phyloP scores from a whole-genome alignment of 2,797 vertebrate genomes.

The Gouania willdenowi region DNA sequence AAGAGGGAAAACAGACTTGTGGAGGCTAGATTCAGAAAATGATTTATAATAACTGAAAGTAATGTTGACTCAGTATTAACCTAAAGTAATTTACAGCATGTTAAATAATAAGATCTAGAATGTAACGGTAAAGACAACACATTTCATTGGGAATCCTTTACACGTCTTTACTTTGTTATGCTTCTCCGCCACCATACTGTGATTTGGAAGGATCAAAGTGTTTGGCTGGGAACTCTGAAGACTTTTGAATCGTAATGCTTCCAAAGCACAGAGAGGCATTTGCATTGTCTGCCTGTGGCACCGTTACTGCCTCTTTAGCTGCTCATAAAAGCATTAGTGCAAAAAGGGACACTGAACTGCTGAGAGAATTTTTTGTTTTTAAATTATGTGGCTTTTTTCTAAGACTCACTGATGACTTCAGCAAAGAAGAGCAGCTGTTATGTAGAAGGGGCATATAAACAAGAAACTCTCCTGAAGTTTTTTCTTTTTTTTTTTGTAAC shows the following conservation, averaged over 20 bases:
- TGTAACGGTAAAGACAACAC: too few species aligned
- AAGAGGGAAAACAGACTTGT: constrained; percentile 4
- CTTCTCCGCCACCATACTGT: constrained; percentile 19
- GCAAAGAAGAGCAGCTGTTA: constrained; percentile 14
- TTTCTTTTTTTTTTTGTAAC: not conserved
- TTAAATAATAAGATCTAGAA: too few species aligned
- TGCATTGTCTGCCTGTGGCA: constrained; percentile 52
- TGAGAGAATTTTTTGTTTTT: constrained; percentile 9
- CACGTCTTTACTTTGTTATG: constrained; percentile 20
- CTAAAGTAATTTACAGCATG: too few species aligned
- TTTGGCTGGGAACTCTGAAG: constrained; percentile 34
- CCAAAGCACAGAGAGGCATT: constrained; percentile 50
- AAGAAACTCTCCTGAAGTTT: not conserved
- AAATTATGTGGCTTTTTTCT: not conserved
- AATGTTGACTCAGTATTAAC: too few species aligned
- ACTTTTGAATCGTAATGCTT: constrained; percentile 50
- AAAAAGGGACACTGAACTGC: constrained; percentile 41
- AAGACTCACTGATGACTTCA: constrained; percentile 8
- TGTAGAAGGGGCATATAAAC: not conserved
- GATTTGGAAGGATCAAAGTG: constrained; percentile 52
- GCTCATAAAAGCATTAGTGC: constrained; percentile 47
- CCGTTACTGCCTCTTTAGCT: constrained; percentile 48
- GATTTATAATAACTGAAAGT: too few species aligned
- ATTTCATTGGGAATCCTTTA: constrained; percentile 12
- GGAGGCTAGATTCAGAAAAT: too few species aligned